Evolutionary conservation across 2,888 invertebrate genomes (phyloP).

Genomic region (Bimastos eiseni): DNA sequence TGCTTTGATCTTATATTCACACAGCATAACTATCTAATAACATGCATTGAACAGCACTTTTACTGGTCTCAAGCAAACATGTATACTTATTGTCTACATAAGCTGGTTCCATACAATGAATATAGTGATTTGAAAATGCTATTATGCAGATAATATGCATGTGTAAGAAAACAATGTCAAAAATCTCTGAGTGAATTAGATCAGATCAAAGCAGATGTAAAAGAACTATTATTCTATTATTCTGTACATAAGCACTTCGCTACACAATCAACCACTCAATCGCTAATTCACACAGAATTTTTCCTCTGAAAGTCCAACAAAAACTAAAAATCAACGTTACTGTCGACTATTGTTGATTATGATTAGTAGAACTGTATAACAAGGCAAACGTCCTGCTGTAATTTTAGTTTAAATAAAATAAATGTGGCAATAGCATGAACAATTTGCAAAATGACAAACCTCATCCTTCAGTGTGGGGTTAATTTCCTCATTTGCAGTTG

Average conservation of each 20-base stretch:
- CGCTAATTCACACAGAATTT: too few species aligned
- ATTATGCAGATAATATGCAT: neutral
- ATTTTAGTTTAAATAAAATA: neutral
- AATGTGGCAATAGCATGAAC: neutral
- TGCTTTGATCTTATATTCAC: neutral
- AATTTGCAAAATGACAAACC: neutral
- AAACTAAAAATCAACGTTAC: too few species aligned
- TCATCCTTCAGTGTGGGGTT: neutral
- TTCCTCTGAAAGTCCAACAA: too few species aligned
- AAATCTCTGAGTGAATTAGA: neutral
- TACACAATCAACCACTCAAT: neutral
- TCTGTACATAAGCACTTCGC: neutral
- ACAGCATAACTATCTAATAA: neutral
- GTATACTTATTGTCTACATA: neutral
- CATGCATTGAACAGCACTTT: too few species aligned
- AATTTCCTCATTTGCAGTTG: neutral
- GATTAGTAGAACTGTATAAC: too few species aligned
- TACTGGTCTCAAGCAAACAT: neutral
- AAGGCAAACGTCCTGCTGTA: too few species aligned
- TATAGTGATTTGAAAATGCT: neutral
- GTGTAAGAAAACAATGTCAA: neutral
- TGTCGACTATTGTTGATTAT: too few species aligned
- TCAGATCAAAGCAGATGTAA: neutral
- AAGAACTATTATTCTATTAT: neutral
- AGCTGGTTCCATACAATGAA: neutral